Evolutionary conservation across 2,113 vertebrate genomes (phyloP).

Genomic region (Archilochus colubris): DNA sequence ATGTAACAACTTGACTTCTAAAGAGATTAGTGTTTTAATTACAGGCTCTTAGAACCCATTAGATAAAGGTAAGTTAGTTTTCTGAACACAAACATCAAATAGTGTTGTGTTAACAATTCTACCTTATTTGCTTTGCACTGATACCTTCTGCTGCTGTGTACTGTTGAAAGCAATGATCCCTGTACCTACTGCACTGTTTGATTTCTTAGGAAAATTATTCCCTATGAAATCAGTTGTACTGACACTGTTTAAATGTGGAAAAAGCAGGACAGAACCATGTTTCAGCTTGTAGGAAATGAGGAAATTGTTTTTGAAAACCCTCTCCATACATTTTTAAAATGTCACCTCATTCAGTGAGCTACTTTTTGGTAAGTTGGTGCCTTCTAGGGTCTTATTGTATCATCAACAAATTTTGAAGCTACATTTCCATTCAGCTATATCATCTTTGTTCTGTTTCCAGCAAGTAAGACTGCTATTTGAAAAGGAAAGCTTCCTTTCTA

Average conservation of each 20-base stretch:
- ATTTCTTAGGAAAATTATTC: neutral
- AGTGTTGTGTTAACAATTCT: neutral
- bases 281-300: neutral
- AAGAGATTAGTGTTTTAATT: neutral
- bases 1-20: neutral
- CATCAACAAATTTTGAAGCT: neutral
- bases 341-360: neutral
- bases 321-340: neutral
- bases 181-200: neutral
- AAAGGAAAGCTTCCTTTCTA: neutral
- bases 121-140: neutral
- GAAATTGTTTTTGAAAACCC: neutral
- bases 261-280: neutral
- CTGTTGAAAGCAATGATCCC: neutral
- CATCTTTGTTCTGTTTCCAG: neutral
- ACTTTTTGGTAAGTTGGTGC: neutral
- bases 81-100: neutral
- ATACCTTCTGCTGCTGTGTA: neutral
- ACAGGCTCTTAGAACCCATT: neutral
- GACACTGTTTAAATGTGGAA: neutral
- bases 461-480: neutral
- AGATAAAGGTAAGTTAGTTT: neutral
- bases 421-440: neutral
- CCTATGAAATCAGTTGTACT: neutral
- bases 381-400: neutral